Evolutionary conservation across 2,888 invertebrate species (phyloP).

Genomic region (Altica lythri): DNA sequence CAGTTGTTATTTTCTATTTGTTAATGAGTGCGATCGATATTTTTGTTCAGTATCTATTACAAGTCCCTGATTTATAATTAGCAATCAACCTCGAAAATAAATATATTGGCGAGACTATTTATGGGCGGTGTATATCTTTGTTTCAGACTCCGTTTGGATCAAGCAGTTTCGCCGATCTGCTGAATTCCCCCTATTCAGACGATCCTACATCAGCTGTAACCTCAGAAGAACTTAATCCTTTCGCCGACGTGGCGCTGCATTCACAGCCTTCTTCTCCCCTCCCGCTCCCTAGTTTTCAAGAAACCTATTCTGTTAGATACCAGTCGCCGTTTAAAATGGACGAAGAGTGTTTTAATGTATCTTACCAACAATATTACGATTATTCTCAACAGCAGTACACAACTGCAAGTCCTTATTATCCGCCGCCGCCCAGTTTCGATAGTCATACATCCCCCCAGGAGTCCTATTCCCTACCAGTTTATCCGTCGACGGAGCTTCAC

Average conservation of each 20-base stretch:
- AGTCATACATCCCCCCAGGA: conserved; percentile 65
- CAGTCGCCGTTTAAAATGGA: conserved; percentile 77
- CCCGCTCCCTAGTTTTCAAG: conserved; percentile 83
- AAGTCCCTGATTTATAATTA: conserved; percentile 29
- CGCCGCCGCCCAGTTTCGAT: conserved; percentile 62
- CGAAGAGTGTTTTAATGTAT: conserved; percentile 78
- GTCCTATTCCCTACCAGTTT: conserved; percentile 51
- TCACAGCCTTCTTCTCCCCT: conserved; percentile 57
- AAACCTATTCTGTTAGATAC: conserved; percentile 81
- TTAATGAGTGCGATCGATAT: conserved; percentile 12
- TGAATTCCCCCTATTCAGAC: conserved; percentile 74
- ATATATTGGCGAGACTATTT: conserved; percentile 30
- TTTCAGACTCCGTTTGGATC: conserved; percentile 77
- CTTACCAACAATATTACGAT: conserved; percentile 65
- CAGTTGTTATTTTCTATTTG: no score
- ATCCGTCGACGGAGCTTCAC: conserved; percentile 69
- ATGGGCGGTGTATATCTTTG: conserved; percentile 28
- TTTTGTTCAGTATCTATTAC: conserved; percentile 25
- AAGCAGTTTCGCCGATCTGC: conserved; percentile 76
- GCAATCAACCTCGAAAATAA: conserved; percentile 25
- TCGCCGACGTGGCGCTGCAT: conserved; percentile 67
- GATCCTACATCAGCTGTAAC: conserved; percentile 67
- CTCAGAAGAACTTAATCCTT: conserved; percentile 75
- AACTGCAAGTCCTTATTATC: conserved; percentile 61
- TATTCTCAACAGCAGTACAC: conserved; percentile 65